Evolutionary conservation across 2,113 vertebrate genomes (phyloP).

Genomic region (Ciconia stormi): DNA sequence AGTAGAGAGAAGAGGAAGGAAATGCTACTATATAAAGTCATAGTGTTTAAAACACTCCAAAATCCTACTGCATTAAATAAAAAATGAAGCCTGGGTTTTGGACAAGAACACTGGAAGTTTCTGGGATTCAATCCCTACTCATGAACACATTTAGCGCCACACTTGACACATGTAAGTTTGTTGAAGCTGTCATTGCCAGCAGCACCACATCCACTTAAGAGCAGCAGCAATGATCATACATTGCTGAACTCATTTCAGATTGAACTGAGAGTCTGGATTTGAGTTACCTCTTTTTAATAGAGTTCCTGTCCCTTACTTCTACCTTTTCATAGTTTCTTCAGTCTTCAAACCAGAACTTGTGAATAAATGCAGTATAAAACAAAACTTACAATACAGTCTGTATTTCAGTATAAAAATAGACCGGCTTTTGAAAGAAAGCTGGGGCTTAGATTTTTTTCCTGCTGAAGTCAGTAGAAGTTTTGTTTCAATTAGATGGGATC

Average conservation of each 20-base stretch:
- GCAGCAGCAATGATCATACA: not conserved
- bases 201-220: not conserved
- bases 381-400: not conserved
- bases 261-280: not conserved
- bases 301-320: not conserved
- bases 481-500: slow-evolving; percentile 39
- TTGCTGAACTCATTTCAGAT: not conserved
- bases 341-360: not conserved
- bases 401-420: not conserved
- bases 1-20: not conserved
- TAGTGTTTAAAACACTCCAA: not conserved
- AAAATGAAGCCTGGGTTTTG: not conserved
- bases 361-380: not conserved
- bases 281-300: not conserved
- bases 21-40: not conserved
- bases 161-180: not conserved
- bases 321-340: not conserved
- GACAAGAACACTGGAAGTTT: not conserved
- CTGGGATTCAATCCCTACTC: not conserved
- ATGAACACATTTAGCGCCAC: not conserved
- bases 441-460: not conserved
- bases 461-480: not conserved
- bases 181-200: not conserved
- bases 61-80: not conserved
- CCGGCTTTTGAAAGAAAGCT: not conserved